These are phyloP conservation scores for Cebidichthys violaceus DNA, from an alignment of 2,113 vertebrate genomes.

Conservation along the genomic window DNA sequence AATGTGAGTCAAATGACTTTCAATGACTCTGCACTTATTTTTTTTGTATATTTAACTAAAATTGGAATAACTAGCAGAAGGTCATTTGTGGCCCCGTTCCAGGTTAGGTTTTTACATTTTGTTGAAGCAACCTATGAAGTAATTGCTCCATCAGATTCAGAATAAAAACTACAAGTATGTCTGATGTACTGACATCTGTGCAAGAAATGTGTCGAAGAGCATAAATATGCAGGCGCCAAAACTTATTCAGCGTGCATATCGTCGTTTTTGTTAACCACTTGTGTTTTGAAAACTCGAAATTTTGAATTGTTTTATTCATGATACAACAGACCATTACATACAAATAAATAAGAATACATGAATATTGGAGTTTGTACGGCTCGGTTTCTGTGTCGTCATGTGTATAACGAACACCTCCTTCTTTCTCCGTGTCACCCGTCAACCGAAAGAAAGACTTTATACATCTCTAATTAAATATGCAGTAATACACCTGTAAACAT, in stretches of 20 bases:
- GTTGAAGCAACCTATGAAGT: neutral
- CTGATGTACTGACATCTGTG: neutral
- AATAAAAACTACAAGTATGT: neutral
- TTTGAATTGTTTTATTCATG: neutral
- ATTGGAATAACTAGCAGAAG: neutral
- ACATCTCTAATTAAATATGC: neutral
- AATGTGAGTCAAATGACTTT: too few relatives aligned
- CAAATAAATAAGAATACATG: neutral
- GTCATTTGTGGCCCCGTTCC: neutral
- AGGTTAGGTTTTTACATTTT: neutral
- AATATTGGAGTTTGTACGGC: neutral
- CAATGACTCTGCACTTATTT: neutral
- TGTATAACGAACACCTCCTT: neutral
- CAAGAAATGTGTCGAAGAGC: neutral
- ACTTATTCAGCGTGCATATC: neutral
- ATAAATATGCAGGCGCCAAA: neutral
- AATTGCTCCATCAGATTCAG: neutral
- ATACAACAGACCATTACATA: conserved; percentile 9
- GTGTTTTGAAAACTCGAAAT: neutral
- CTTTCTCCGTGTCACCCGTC: neutral
- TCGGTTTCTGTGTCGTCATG: neutral
- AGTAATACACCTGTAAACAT: neutral
- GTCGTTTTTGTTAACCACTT: neutral
- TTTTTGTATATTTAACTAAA: neutral
- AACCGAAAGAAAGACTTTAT: neutral